Evolutionary conservation across 2,113 vertebrate genomes (phyloP).

Genomic region (Martes martes): DNA sequence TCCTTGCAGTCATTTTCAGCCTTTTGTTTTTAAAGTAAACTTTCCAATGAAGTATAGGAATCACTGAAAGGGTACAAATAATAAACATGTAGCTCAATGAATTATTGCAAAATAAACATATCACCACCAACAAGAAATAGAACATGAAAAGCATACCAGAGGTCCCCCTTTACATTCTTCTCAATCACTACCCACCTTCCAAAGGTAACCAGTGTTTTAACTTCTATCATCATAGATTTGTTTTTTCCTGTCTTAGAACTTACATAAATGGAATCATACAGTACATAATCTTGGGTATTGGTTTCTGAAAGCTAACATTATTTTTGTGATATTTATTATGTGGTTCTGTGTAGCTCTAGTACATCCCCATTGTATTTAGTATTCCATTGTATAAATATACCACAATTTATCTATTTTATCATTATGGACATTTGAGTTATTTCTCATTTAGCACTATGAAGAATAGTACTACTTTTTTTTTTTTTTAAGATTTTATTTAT

Average conservation of each 20-base stretch:
- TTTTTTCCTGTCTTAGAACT: neutral
- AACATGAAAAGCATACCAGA: neutral
- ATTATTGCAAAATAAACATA: slow-evolving; percentile 14
- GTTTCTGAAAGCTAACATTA: neutral
- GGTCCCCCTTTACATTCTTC: neutral
- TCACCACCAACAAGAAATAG: neutral
- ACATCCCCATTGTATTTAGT: neutral
- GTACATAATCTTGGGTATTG: neutral
- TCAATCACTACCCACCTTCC: neutral
- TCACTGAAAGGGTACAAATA: neutral
- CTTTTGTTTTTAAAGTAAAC: slow-evolving; percentile 45
- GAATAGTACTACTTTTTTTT: neutral
- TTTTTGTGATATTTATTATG: neutral
- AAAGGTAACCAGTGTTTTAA: neutral
- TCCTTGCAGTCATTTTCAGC: neutral
- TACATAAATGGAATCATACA: neutral
- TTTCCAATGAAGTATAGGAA: neutral
- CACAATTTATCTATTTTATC: neutral
- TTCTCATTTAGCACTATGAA: neutral
- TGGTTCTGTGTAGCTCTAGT: neutral
- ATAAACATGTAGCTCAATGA: neutral
- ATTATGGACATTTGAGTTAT: neutral
- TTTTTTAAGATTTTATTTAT: too few relatives aligned
- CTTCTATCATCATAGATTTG: neutral
- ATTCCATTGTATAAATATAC: neutral